Evolutionary conservation across 2,113 vertebrate genomes (phyloP), one percentile per base, ranked within the genome.

Genomic region (Scortum barcoo): DNA sequence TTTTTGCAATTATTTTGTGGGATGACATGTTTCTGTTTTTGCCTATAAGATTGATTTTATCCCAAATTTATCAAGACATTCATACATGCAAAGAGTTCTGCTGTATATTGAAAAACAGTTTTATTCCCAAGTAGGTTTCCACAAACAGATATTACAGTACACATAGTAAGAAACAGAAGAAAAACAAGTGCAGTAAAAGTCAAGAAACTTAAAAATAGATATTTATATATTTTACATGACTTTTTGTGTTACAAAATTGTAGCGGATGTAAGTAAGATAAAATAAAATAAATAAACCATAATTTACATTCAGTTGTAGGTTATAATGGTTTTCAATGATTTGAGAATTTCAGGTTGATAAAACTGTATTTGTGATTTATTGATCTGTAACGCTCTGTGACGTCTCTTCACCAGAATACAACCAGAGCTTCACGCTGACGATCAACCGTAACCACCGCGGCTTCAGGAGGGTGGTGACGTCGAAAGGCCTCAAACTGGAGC

Each of bases 401-500:
- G 11, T 42, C 46, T 48, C 42, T 36, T 38, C 0, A 53, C 44
- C 82, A 99, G 98, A 98, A 83, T 99, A 96, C 88, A 96, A 98
- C 93, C 97, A 99, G 90, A 94, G 95, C 77, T 99, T 99, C 93
- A 99, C 96, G 17, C 78, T 99, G 86, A 96, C 94, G 60, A 99
- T 99, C 89, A 99, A 98, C 94, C 95, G 97, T 0, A 98, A 97
- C 88, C 98, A 99, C 92, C 93, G 98, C 22, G 95, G 97, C 80
- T 99, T 99, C 90, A 96, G 94, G 69, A 95, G 98, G 67, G 94
- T 96, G 0, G 89, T 99, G 82, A 94, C 97, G 7, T 95, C 96
- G 62, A 99, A 99, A 94, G 97, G 98, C 76, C 94, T 99, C 72
- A 99, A 99, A 83, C 97, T 99, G 68, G 98, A 99, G 90, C 93